Percentiles rank a stretch among this genome's conserved stretches.
Conservation (phyloP, 2,797 vertebrate species). For the Peromyscus melanophrys region DNA sequence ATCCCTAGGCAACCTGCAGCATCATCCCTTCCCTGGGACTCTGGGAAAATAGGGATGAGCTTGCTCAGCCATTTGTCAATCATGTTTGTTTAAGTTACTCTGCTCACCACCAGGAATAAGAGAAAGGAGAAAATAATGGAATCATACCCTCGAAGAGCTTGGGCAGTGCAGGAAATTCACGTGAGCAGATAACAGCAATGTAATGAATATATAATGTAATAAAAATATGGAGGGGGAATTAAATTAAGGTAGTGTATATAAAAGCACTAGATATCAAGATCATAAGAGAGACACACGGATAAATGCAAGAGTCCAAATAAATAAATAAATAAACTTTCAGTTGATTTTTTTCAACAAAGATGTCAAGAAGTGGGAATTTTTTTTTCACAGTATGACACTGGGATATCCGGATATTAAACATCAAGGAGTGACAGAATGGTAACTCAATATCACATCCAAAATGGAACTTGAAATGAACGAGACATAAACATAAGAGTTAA, state of each 20-base stretch:
- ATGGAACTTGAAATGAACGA: neutral
- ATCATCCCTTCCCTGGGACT: neutral
- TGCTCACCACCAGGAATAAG: neutral
- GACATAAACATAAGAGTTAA: neutral
- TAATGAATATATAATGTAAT: neutral
- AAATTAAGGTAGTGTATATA: neutral
- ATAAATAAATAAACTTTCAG: conserved; percentile 17
- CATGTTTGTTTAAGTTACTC: neutral
- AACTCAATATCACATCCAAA: neutral
- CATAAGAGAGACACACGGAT: neutral
- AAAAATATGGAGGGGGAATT: neutral
- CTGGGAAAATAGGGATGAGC: neutral
- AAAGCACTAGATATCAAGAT: neutral
- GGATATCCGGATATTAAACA: neutral
- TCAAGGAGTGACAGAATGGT: neutral
- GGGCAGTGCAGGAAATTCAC: neutral
- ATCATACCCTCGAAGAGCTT: neutral
- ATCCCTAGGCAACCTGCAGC: neutral
- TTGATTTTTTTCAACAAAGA: neutral
- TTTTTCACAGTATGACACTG: neutral
- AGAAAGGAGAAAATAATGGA: conserved; percentile 5
- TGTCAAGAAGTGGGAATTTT: neutral
- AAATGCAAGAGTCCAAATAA: neutral
- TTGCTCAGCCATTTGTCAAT: neutral
- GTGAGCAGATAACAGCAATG: neutral